phyloP scores from a whole-genome alignment of 2,797 vertebrate genomes.

The Muscicapa striata region DNA sequence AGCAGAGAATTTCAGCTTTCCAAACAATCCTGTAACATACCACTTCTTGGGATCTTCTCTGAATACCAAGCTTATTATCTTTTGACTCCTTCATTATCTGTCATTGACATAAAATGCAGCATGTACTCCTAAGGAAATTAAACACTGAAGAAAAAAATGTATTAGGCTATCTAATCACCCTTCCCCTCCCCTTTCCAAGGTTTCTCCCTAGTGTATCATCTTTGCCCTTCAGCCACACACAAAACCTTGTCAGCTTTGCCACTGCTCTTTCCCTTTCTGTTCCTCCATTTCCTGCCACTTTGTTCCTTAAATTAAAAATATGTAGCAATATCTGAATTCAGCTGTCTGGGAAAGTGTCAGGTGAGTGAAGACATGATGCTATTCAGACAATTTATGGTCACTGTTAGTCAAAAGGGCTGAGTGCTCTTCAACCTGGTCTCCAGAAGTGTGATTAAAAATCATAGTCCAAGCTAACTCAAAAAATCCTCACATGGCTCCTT shows the following conservation, averaged over 20 bases:
- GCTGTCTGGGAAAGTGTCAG: neutral
- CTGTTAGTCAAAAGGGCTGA: neutral
- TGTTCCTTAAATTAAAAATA: neutral
- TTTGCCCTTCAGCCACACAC: neutral
- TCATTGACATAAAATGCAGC: constrained; percentile 50
- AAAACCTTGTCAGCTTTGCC: neutral
- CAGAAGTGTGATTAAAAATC: neutral
- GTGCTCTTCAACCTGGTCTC: neutral
- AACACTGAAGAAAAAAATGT: neutral
- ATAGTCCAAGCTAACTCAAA: neutral
- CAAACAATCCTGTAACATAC: constrained; percentile 40
- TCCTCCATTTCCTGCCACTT: neutral
- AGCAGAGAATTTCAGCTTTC: constrained; percentile 56
- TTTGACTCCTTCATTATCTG: constrained; percentile 49
- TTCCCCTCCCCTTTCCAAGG: neutral
- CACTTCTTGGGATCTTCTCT: constrained; percentile 25
- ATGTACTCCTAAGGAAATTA: constrained; percentile 59
- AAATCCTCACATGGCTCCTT: accelerated
- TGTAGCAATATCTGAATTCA: neutral
- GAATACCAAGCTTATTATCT: constrained; percentile 20
- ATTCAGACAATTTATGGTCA: neutral
- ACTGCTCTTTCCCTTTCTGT: neutral
- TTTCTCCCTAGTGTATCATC: neutral
- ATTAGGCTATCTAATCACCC: constrained; percentile 25
- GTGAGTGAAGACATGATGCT: neutral